Base-by-base conservation (phyloP, 1,140 invertebrate genomes). In the Rhyacophila brunnea region DNA sequence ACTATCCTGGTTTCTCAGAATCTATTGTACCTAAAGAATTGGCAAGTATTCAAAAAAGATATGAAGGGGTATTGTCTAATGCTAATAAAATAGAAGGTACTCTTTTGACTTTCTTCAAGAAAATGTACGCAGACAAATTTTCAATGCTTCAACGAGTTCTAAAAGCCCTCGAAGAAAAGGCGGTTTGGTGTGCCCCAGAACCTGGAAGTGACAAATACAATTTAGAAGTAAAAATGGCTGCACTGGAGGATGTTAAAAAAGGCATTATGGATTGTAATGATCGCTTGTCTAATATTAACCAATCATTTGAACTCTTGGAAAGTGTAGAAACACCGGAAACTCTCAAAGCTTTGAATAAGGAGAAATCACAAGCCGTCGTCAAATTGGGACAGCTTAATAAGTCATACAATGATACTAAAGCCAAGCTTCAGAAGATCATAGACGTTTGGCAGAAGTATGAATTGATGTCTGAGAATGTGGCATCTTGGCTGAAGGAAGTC, bases 131-230 rank as follows among this genome's bases (percentile, higher is more conserved):
- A 43, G 93, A 96, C 57, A 93, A 93, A 67, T 85, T 92, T 43
- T 83, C 83, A 43, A 87, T 88, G 68, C 80, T 94, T 15, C 87
- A 92, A 67, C 83, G 92, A 63, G 87, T 90, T 71, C 81, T 96
- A 2, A 80, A 81, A 40, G 86, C 87, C 1, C 85, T 89, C 45
- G 88, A 88, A 61, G 95, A 97, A 69, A 97, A 97, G 73, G 85
- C 95, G 0, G 79, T 84, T n/a, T 97, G 94, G 93, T 96, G 93
- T 73, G 83, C 88, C 60, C 90, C 91, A 0, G 93, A 96, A 71
- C 83, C 87, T 5, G 86, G 85, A 20, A 93, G 89, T 68, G 93
- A 97, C 70, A 86, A 87, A 69, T 96, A 94, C 69, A 95, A 93
- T 71, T 78, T 96, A n/a, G 91, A 96, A 79, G 88, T 93, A 0